A percentile compares a stretch with the other conserved stretches of the same genome.
Evolutionary conservation across 2,888 invertebrate genomes (phyloP).

Genomic region (Molanna angustata): DNA sequence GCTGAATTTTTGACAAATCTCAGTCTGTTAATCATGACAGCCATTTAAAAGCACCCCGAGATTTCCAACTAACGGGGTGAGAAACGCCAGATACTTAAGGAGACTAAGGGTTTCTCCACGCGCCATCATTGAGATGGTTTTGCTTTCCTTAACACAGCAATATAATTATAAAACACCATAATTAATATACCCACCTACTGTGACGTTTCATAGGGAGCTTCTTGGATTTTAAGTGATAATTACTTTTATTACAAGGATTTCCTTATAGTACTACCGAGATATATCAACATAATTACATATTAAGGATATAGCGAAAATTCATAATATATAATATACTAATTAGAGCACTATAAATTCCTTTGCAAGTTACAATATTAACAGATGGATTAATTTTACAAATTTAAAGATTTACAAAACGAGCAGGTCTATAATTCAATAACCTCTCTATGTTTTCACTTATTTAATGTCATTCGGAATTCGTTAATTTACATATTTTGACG

Average conservation of each 20-base stretch:
- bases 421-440: too few species aligned
- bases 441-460: too few species aligned
- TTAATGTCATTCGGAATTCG: too few species aligned
- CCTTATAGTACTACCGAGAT: too few species aligned
- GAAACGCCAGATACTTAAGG: constrained; percentile 7
- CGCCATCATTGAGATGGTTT: neutral
- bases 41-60: neutral
- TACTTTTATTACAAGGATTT: neutral
- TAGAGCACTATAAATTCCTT: too few species aligned
- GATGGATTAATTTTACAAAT: too few species aligned
- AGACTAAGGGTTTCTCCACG: constrained; percentile 1
- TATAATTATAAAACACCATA: constrained; percentile 28
- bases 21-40: constrained; percentile 8
- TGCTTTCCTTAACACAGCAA: constrained; percentile 18
- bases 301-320: too few species aligned
- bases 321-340: too few species aligned
- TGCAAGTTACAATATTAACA: too few species aligned
- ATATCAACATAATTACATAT: too few species aligned
- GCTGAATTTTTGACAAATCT: neutral
- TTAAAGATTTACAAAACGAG: too few species aligned
- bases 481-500: too few species aligned
- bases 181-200: constrained; percentile 29
- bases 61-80: constrained; percentile 7
- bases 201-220: constrained; percentile 7
- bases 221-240: constrained; percentile 4